These are phyloP conservation scores for Ibidorhyncha struthersii DNA, from an alignment of 2,113 vertebrate genomes.

Conservation along the genomic window DNA sequence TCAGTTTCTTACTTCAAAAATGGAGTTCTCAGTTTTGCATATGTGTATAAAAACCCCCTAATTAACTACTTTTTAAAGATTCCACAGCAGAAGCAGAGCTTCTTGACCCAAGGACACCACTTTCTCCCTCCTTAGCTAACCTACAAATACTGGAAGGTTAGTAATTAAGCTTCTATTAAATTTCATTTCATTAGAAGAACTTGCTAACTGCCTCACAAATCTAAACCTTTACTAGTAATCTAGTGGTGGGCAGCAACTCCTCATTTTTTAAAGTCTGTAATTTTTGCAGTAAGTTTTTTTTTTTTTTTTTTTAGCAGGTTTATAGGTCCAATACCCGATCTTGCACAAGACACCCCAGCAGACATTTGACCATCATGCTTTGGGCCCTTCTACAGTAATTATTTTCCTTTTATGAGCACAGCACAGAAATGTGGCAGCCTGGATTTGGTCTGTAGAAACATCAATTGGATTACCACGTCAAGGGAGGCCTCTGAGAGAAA, in stretches of 20 bases:
- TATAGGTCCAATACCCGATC: neutral
- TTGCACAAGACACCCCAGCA: neutral
- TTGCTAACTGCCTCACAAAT: neutral
- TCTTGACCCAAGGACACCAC: neutral
- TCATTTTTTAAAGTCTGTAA: neutral
- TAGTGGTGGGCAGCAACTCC: neutral
- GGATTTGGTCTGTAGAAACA: neutral
- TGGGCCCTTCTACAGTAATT: neutral
- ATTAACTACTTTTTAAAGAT: neutral
- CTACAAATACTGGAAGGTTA: neutral
- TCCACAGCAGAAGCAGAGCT: neutral
- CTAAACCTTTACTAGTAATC: neutral
- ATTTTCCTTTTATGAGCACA: neutral
- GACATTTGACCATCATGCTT: neutral
- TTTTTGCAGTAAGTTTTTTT: neutral
- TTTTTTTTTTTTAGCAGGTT: neutral
- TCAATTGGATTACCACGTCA: rapidly evolving
- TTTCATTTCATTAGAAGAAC: neutral
- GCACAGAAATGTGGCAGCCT: neutral
- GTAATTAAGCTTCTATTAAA: neutral
- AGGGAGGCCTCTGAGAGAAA: neutral
- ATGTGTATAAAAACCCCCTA: neutral
- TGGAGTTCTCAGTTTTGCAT: neutral
- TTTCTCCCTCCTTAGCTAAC: neutral
- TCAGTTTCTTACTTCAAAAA: neutral